These are phyloP conservation scores for Sinelater perroti DNA, from an alignment of 2,888 invertebrate species.

Conservation along the genomic window DNA sequence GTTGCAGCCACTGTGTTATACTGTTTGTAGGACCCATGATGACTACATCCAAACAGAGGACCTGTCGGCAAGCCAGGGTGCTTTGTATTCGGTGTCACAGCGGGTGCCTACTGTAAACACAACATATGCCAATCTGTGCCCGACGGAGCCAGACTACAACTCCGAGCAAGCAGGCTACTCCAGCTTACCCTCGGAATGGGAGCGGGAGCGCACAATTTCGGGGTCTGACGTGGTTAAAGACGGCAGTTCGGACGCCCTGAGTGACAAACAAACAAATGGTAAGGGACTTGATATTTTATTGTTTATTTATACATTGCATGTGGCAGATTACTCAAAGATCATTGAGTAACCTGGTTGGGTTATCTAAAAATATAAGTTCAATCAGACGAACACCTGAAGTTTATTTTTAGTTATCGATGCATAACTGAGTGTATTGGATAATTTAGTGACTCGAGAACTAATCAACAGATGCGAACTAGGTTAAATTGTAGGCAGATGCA, in stretches of 20 bases:
- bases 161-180: slow-evolving; percentile 41
- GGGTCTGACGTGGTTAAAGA: slow-evolving; percentile 50
- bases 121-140: slow-evolving; percentile 52
- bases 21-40: slow-evolving; percentile 46
- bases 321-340: no score
- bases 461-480: no score
- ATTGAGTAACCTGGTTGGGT: no score
- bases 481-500: no score
- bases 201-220: slow-evolving; percentile 47
- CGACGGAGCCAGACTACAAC: slow-evolving; percentile 46
- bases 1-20: no score
- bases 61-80: slow-evolving; percentile 50
- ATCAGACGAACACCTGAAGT: no score
- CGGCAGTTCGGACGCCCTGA: slow-evolving; percentile 45
- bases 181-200: slow-evolving; percentile 49
- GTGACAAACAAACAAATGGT: slow-evolving; percentile 52
- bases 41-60: slow-evolving; percentile 54
- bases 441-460: no score
- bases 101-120: slow-evolving; percentile 63
- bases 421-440: no score
- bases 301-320: no score
- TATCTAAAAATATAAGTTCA: no score
- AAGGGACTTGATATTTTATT: no score
- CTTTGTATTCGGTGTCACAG: slow-evolving; percentile 69
- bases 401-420: no score